A percentile compares a stretch with the other conserved stretches of the same genome.
These are phyloP conservation scores for Littorina saxatilis DNA, from an alignment of 1,140 invertebrate species.

Conservation along the genomic window DNA sequence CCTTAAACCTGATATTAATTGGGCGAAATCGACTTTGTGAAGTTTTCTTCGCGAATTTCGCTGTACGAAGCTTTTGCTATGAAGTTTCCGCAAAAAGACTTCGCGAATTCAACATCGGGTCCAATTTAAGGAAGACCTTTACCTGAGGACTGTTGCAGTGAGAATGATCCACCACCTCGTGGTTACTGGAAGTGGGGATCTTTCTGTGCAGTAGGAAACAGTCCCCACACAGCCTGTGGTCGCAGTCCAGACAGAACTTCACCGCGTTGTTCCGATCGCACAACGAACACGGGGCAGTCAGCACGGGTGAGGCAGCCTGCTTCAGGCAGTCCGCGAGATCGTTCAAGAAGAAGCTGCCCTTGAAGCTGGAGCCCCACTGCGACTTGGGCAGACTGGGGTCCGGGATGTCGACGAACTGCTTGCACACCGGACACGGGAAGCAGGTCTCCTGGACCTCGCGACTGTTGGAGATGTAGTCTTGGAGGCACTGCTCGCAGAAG, in stretches of 20 bases:
- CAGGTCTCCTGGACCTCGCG: conserved; percentile 72
- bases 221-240: conserved; percentile 10
- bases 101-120: no score
- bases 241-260: conserved; percentile 20
- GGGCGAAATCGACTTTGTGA: no score
- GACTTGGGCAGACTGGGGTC: background rate
- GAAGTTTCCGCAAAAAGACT: no score
- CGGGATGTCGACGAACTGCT: conserved; percentile 15
- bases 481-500: conserved; percentile 88
- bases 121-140: no score
- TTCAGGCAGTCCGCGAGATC: conserved; percentile 25
- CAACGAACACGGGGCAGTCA: conserved; percentile 3
- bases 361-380: conserved; percentile 19
- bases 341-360: conserved; percentile 25
- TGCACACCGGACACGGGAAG: conserved; percentile 27
- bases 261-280: conserved; percentile 2
- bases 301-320: background rate
- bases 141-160: conserved; percentile 2
- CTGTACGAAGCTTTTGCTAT: no score
- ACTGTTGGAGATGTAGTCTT: conserved; percentile 46
- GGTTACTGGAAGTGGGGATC: conserved; percentile 18
- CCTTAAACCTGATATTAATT: no score
- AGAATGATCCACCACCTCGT: conserved; percentile 19
- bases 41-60: no score
- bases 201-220: background rate